A percentile compares a stretch with the other conserved stretches of the same genome.
These are phyloP conservation scores for Melinaea marsaeus DNA, from an alignment of 2,888 invertebrate species.

Conservation along the genomic window DNA sequence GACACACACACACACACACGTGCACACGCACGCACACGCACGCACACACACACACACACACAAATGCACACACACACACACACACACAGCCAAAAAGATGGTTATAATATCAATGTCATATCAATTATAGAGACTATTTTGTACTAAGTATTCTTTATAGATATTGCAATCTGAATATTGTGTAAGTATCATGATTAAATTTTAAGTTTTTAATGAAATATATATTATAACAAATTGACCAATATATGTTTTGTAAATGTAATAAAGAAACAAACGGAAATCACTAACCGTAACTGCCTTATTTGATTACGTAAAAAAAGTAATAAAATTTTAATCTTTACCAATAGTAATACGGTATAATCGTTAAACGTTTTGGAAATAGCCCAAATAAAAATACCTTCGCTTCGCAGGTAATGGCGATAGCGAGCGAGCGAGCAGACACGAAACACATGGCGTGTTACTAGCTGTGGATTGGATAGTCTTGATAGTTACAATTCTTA, in stretches of 20 bases:
- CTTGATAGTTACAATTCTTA: no score
- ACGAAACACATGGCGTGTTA: constrained; percentile 61
- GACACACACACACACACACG: no score
- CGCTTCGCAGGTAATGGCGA: constrained; percentile 63
- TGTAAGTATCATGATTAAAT: no score
- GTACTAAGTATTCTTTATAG: no score
- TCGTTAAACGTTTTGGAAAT: constrained; percentile 50
- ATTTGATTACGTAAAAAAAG: constrained; percentile 27
- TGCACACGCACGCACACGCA: not conserved
- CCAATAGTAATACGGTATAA: constrained; percentile 36
- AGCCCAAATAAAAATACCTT: constrained; percentile 62
- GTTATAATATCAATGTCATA: constrained; percentile 8
- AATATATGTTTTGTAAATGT: not conserved
- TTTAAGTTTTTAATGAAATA: no score
- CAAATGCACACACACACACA: no score
- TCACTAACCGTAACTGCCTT: constrained; percentile 13
- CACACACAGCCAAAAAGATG: not conserved
- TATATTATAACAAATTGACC: no score
- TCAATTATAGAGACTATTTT: constrained; percentile 10
- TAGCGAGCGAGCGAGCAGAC: constrained; percentile 61
- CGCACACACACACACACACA: no score
- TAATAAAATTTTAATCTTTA: constrained; percentile 46
- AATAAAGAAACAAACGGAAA: not conserved
- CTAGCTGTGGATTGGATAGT: not conserved
- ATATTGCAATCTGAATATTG: no score